These are phyloP conservation scores for Hemibagrus wyckioides DNA, from an alignment of 2,113 vertebrate species.

Conservation along the genomic window DNA sequence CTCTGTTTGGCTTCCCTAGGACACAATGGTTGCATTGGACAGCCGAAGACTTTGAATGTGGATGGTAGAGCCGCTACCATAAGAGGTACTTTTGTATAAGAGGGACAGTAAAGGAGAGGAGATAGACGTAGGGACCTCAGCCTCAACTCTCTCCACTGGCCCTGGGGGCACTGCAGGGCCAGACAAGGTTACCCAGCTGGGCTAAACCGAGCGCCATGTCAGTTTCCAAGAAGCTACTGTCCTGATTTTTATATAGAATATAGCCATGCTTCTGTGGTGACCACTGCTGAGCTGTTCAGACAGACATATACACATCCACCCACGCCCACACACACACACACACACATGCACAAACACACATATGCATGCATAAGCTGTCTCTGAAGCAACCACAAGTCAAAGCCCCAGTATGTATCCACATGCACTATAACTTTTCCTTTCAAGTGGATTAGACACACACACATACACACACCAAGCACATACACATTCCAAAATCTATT, in stretches of 20 bases:
- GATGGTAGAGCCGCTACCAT: constrained; percentile 73
- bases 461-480: constrained; percentile 20
- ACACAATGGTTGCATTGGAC: constrained; percentile 84
- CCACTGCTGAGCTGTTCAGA: constrained; percentile 45
- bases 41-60: constrained; percentile 60
- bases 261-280: constrained; percentile 45
- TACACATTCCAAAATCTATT: constrained; percentile 44
- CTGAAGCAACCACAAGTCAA: constrained; percentile 50
- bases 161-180: constrained; percentile 62
- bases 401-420: constrained; percentile 41
- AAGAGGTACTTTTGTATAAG: constrained; percentile 76
- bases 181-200: constrained; percentile 75
- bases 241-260: constrained; percentile 46
- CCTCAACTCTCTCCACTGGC: constrained; percentile 68
- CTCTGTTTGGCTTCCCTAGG: constrained; percentile 74
- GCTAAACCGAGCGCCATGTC: constrained; percentile 55
- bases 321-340: constrained; percentile 10
- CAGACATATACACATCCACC: constrained; percentile 31
- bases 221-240: constrained; percentile 53
- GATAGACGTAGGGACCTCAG: constrained; percentile 76
- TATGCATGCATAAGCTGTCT: constrained; percentile 44
- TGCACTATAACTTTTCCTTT: constrained; percentile 46
- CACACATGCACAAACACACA: constrained; percentile 34
- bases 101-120: constrained; percentile 70
- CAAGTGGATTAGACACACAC: constrained; percentile 40